Evolutionary conservation across 2,113 vertebrate species (phyloP).

Genomic region (Hystrix cristata): DNA sequence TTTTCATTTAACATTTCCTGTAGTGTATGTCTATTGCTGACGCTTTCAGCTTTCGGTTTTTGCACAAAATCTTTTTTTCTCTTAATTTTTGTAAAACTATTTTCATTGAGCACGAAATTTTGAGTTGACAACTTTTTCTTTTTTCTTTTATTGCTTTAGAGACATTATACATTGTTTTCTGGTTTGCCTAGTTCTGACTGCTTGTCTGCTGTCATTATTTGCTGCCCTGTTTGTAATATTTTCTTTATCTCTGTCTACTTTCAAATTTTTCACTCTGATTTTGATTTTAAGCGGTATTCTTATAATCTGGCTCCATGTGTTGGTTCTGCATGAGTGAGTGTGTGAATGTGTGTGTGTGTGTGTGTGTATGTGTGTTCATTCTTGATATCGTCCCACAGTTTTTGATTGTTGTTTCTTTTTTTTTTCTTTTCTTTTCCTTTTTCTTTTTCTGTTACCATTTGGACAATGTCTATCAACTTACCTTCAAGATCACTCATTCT

Average conservation of each 20-base stretch:
- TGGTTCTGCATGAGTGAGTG: not conserved
- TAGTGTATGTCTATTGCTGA: not conserved
- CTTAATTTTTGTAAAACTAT: slow-evolving; percentile 10
- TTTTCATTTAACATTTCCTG: not conserved
- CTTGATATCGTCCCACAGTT: no score
- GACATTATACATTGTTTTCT: not conserved
- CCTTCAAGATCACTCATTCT: not conserved
- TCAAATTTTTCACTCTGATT: not conserved
- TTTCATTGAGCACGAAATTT: not conserved
- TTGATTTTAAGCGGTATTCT: not conserved
- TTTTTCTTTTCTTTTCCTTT: not conserved
- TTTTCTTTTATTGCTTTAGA: not conserved
- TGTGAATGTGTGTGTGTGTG: no score
- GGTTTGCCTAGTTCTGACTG: not conserved
- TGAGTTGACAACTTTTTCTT: not conserved
- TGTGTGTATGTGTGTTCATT: no score
- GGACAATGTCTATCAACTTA: not conserved
- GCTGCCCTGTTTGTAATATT: not conserved
- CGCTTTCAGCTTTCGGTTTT: no score
- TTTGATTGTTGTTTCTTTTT: not conserved
- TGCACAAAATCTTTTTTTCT: not conserved
- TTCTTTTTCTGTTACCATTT: not conserved
- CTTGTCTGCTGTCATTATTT: not conserved
- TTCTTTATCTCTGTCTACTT: not conserved
- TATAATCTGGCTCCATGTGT: not conserved